Evolutionary conservation across 2,888 invertebrate genomes (phyloP), one percentile per base, ranked within the genome.

Genomic region (Dryococelus australis): DNA sequence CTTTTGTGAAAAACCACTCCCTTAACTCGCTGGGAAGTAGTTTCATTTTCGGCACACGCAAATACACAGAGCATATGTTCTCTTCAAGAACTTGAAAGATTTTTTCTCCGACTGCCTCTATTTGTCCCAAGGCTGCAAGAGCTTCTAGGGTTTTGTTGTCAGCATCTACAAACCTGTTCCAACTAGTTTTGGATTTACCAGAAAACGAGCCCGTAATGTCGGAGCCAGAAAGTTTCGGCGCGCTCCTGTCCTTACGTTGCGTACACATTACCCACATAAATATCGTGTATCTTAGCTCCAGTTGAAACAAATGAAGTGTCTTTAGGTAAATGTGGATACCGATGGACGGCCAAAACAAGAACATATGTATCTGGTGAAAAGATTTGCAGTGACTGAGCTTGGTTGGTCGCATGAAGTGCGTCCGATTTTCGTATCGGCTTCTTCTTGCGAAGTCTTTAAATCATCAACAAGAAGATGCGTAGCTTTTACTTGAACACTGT

Each of bases 391-490:
- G 28, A 10, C 10, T 10, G 12, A 27, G 8, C 80, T n/a, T n/a
- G 0, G 10, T n/a, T n/a, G 12, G 13, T 13, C 13, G 51, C 51
- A 51, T 51, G 10, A 51, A 51, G 51, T 27, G 51, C 8, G 13
- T 51, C 10, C 13, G 51, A 51, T 51, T 51, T 51, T 51, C 10
- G 51, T 51, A 13, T 51, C 51, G 8, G 51, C 51, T 51, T 51
- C 51, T 80, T 80, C 28, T n/a, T 80, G 80, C 12, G 24, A 80
- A 80, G 16, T 80, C 80, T 27, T 80, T n/a, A 80, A 80, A 80
- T 80, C 3, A 12, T 80, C 26, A 24, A 2, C 80, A 80, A 16
- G 26, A 27, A 6, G 20, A 10, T 80, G 10, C 0, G 0, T 80
- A 80, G 24, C 26, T n/a, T 80, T 6, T 16, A 24, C 80, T 16